phyloP scores from a whole-genome alignment of 2,888 invertebrate genomes.

The Andrena camellia region DNA sequence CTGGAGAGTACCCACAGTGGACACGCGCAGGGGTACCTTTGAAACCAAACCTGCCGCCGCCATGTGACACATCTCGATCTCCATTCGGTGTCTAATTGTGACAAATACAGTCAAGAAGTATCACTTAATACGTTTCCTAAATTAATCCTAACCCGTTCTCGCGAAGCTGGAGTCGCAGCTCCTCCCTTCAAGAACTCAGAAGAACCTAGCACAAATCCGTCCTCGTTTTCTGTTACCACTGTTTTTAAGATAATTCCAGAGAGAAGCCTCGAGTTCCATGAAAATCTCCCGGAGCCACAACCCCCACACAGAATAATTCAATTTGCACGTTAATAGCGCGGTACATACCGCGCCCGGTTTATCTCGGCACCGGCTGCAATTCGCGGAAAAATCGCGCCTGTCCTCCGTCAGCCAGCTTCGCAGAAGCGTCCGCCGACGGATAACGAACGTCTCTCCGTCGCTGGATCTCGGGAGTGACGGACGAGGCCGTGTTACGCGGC shows the following conservation, averaged over 20 bases:
- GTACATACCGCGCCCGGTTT: slow-evolving; percentile 5
- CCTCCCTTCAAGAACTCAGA: neutral
- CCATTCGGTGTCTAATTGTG: neutral
- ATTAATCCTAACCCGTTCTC: neutral
- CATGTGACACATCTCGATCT: neutral
- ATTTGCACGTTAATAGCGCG: slow-evolving; percentile 55
- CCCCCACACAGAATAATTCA: slow-evolving; percentile 48
- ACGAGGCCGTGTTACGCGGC: neutral
- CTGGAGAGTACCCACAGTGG: neutral
- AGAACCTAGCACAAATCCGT: neutral
- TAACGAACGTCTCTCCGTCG: neutral
- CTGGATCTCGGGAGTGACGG: neutral
- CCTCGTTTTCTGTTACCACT: neutral
- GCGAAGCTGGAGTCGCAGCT: neutral
- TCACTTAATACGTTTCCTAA: neutral
- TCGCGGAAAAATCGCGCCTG: slow-evolving; percentile 6
- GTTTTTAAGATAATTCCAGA: neutral
- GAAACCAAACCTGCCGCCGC: too few relatives aligned
- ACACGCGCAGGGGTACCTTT: neutral
- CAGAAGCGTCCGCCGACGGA: neutral
- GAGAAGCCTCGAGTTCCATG: neutral
- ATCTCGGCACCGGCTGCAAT: slow-evolving; percentile 9
- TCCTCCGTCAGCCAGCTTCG: neutral
- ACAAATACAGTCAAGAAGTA: neutral
- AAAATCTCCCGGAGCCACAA: neutral